A percentile compares a stretch with the other conserved stretches of the same genome.
These are phyloP conservation scores for Acropora tenuis DNA, from an alignment of 64 coral and sea anemone genomes.

Conservation along the genomic window DNA sequence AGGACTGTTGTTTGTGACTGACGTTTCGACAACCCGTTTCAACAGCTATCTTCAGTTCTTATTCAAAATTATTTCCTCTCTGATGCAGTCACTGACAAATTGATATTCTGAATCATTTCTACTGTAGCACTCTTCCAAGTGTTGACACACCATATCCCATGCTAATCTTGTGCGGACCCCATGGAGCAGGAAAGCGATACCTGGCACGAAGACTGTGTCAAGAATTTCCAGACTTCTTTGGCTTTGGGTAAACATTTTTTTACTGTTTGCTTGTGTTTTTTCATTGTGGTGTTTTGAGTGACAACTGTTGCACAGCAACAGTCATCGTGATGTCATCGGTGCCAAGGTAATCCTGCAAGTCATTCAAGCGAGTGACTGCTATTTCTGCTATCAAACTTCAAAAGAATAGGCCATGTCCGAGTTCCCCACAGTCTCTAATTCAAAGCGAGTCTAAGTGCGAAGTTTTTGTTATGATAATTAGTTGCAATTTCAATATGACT, in stretches of 20 bases:
- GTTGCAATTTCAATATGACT: too few relatives aligned
- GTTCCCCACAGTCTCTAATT: too few relatives aligned
- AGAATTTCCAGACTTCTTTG: constrained; percentile 98
- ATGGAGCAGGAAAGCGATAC: constrained; percentile 80
- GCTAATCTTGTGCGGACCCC: constrained; percentile 90
- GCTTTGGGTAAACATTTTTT: constrained; percentile 66
- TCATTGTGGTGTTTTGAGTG: too few relatives aligned
- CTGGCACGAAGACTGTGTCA: constrained; percentile 81
- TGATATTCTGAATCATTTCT: not conserved
- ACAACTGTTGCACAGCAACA: too few relatives aligned
- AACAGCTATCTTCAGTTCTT: too few relatives aligned
- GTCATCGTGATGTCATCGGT: not conserved
- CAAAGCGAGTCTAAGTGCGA: too few relatives aligned
- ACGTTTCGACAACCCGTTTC: not conserved
- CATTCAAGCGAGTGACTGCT: too few relatives aligned
- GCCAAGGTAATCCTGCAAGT: not conserved
- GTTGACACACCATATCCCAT: constrained; percentile 94
- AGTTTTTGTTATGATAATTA: too few relatives aligned
- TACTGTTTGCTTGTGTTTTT: not conserved
- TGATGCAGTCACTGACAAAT: not conserved
- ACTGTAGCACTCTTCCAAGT: constrained; percentile 88
- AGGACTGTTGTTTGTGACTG: too few relatives aligned
- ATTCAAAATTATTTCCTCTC: too few relatives aligned
- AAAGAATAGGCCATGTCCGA: too few relatives aligned
- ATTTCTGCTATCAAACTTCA: too few relatives aligned